phyloP scores from a whole-genome alignment of 2,113 vertebrate genomes.

The Notarius lentiginosus region DNA sequence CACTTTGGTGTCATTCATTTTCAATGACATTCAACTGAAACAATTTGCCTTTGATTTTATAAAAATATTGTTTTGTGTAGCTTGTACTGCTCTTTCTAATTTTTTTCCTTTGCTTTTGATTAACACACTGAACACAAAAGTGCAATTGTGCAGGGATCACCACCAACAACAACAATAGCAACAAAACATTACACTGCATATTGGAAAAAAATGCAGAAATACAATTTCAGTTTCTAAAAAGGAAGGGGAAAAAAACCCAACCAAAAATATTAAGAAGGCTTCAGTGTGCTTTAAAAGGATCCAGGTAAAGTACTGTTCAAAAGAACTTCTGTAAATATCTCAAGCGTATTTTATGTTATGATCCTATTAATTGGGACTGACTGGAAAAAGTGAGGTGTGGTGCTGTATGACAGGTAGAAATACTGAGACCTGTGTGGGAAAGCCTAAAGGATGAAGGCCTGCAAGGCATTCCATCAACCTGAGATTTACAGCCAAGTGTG shows the following conservation, averaged over 20 bases:
- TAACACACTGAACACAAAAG: background rate
- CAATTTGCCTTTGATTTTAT: background rate
- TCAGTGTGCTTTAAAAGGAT: background rate
- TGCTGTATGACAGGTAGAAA: conserved; percentile 57
- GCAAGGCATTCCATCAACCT: conserved; percentile 63
- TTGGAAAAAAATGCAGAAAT: background rate
- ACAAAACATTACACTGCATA: background rate
- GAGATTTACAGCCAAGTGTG: conserved; percentile 66
- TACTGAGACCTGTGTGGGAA: conserved; percentile 61
- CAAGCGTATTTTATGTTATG: conserved; percentile 62
- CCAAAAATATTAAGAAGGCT: background rate
- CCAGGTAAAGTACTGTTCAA: background rate
- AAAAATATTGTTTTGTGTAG: background rate
- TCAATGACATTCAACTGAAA: background rate
- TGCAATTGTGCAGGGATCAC: background rate
- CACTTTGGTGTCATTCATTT: background rate
- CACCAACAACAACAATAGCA: no score
- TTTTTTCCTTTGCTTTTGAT: background rate
- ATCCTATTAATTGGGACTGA: conserved; percentile 64
- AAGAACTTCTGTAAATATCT: conserved; percentile 60
- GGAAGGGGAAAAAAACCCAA: background rate
- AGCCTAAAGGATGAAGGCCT: conserved; percentile 60
- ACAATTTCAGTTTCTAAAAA: background rate
- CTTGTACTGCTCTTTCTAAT: background rate
- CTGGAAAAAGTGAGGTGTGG: conserved; percentile 69